phyloP scores from a whole-genome alignment of 1,140 invertebrate species.

The Wasmannia auropunctata region DNA sequence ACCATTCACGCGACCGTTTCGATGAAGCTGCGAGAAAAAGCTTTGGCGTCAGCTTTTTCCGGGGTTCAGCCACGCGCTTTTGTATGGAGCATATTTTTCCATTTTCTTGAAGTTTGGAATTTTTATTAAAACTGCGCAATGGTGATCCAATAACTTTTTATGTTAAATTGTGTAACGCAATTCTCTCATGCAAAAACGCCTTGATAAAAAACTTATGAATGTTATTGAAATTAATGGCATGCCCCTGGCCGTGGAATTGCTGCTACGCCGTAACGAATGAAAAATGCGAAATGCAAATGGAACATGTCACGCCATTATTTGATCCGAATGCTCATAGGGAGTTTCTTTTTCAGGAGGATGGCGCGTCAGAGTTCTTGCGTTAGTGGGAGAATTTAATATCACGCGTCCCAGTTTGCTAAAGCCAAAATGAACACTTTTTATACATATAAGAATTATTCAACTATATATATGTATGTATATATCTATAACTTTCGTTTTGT shows the following conservation, averaged over 20 bases:
- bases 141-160: constrained; percentile 34
- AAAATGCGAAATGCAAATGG: constrained; percentile 48
- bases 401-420: constrained; percentile 61
- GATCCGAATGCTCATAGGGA: constrained; percentile 51
- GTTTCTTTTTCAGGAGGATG: constrained; percentile 36
- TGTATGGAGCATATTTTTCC: not conserved
- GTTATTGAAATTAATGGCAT: constrained; percentile 42
- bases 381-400: constrained; percentile 68
- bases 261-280: constrained; percentile 38
- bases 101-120: constrained; percentile 2
- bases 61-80: not conserved
- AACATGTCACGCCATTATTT: constrained; percentile 63
- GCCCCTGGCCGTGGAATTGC: constrained; percentile 7
- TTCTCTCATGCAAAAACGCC: not conserved
- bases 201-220: not conserved
- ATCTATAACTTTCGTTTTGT: not conserved
- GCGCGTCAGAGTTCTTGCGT: constrained; percentile 54
- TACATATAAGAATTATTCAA: constrained; percentile 48
- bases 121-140: constrained; percentile 39
- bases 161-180: not conserved
- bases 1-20: constrained; percentile 57
- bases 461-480: constrained; percentile 27
- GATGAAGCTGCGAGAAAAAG: constrained; percentile 66
- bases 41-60: constrained; percentile 55
- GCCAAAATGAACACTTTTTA: constrained; percentile 37